Evolutionary conservation across 2,113 vertebrate genomes (phyloP).

Genomic region (human): DNA sequence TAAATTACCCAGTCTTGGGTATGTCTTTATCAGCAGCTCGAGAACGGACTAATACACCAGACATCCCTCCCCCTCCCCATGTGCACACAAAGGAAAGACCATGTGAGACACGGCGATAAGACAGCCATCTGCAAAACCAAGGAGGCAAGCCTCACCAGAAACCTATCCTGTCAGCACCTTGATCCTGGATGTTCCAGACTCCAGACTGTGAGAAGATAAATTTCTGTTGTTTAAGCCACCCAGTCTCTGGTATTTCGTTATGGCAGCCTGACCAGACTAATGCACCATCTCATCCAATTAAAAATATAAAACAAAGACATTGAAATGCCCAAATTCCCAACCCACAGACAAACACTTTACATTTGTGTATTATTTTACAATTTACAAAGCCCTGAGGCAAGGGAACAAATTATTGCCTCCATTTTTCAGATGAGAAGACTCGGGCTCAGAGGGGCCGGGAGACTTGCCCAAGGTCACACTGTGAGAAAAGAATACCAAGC

Average conservation of each 20-base stretch:
- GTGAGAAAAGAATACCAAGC: neutral
- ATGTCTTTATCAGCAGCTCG: too few species aligned
- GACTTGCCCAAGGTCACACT: neutral
- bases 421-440: neutral
- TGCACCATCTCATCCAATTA: neutral
- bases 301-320: neutral
- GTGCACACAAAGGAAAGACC: neutral
- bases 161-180: neutral
- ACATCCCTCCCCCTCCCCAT: accelerated
- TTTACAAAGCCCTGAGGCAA: neutral
- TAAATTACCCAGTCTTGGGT: too few species aligned
- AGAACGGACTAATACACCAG: too few species aligned
- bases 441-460: neutral
- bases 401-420: neutral
- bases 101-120: neutral
- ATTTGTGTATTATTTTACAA: neutral
- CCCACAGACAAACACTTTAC: neutral
- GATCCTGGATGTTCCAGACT: neutral
- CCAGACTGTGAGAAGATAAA: neutral
- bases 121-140: neutral
- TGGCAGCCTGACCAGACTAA: neutral
- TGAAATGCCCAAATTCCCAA: neutral
- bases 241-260: neutral
- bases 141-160: neutral
- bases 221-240: neutral